Conservation (phyloP, 2,797 vertebrate species). For the Acomys russatus region DNA sequence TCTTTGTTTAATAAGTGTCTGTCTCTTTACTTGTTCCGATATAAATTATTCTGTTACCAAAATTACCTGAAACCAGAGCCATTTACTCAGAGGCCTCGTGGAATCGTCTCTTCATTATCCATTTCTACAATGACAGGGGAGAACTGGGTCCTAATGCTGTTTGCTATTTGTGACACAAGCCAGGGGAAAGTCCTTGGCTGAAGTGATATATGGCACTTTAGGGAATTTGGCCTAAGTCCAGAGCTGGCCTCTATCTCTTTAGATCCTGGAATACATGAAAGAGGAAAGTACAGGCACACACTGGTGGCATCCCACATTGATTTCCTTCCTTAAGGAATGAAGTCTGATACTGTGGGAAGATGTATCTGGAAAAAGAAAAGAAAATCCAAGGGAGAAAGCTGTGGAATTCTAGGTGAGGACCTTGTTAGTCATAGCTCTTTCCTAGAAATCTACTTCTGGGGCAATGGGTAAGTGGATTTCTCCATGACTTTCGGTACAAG, state of each 20-base stretch:
- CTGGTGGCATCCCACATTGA: neutral
- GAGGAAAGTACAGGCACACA: neutral
- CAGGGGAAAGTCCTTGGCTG: neutral
- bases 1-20: neutral
- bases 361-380: neutral
- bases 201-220: neutral
- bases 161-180: neutral
- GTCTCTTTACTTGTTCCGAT: neutral
- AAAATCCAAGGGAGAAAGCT: neutral
- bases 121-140: neutral
- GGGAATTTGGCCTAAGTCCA: neutral
- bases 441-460: neutral
- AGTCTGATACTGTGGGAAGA: neutral
- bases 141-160: neutral
- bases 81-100: neutral
- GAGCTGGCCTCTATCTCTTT: neutral
- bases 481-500: neutral
- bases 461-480: neutral
- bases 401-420: neutral
- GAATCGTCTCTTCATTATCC: neutral
- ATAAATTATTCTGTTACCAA: conserved; percentile 30
- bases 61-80: neutral
- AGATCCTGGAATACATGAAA: neutral
- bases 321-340: neutral
- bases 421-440: neutral